A percentile compares a stretch with the other conserved stretches of the same genome.
These are phyloP conservation scores for Nothocercus julius DNA, from an alignment of 2,113 vertebrate species.

Conservation along the genomic window DNA sequence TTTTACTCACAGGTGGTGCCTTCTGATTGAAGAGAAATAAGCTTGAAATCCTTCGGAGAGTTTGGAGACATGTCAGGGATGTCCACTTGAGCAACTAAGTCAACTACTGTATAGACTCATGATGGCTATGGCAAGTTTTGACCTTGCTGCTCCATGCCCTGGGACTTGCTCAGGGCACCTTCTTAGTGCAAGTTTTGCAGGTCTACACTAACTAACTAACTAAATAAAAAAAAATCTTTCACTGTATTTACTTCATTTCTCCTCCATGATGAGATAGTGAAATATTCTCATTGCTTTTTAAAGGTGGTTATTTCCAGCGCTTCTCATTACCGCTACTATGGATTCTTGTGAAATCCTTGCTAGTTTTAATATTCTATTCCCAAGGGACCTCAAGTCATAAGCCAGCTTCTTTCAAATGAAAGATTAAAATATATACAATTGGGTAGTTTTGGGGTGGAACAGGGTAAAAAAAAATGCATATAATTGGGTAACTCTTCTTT, in stretches of 20 bases:
- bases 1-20: background rate
- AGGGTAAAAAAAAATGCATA: no score
- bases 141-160: background rate
- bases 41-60: background rate
- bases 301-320: background rate
- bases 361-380: background rate
- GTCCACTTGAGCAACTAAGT: background rate
- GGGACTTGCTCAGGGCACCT: background rate
- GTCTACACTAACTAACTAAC: no score
- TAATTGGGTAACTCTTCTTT: no score
- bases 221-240: no score
- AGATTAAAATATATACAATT: background rate
- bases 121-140: background rate
- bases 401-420: background rate
- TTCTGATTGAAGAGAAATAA: background rate
- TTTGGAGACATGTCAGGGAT: background rate
- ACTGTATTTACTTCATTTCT: background rate
- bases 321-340: background rate
- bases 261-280: accelerated
- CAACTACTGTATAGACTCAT: accelerated
- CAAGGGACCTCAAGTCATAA: background rate
- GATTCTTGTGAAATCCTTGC: background rate
- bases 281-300: background rate
- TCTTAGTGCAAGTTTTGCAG: background rate
- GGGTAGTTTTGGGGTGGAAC: no score